These are phyloP conservation scores for Chirona hameri DNA, from an alignment of 2,888 invertebrate species.

Conservation along the genomic window DNA sequence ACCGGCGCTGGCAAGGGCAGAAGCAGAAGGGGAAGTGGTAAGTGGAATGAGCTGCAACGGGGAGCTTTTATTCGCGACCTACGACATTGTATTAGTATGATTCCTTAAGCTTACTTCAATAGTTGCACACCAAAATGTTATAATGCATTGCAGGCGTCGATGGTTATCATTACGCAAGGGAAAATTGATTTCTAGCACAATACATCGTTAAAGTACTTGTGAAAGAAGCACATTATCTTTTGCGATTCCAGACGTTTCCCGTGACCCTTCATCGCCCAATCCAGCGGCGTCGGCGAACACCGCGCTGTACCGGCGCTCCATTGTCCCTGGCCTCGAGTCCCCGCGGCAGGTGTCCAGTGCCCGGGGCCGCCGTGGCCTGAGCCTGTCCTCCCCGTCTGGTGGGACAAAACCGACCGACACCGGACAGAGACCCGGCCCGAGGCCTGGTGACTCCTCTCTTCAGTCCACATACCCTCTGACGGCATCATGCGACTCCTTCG, in stretches of 20 bases:
- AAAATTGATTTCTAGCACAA: not conserved
- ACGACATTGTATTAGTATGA: too few relatives aligned
- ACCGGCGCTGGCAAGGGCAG: too few relatives aligned
- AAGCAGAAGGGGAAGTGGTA: too few relatives aligned
- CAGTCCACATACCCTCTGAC: too few relatives aligned
- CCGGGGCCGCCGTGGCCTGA: not conserved
- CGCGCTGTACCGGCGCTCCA: not conserved
- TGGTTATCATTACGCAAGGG: not conserved
- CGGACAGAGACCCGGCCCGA: too few relatives aligned
- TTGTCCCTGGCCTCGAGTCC: not conserved
- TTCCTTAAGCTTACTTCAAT: too few relatives aligned
- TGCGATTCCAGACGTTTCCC: not conserved
- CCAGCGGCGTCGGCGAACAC: not conserved
- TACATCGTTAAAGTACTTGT: not conserved
- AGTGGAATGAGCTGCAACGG: too few relatives aligned
- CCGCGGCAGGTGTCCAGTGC: not conserved
- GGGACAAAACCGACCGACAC: too few relatives aligned
- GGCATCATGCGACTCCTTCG: not conserved
- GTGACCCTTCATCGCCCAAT: not conserved
- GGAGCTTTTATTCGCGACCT: too few relatives aligned
- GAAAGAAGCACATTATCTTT: not conserved
- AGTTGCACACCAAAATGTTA: too few relatives aligned
- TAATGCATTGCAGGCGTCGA: too few relatives aligned
- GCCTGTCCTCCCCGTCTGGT: not conserved
- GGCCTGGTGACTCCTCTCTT: too few relatives aligned